A percentile compares a stretch with the other conserved stretches of the same genome.
These are phyloP conservation scores for Frieseomelitta varia DNA, from an alignment of 1,140 invertebrate species.

Conservation along the genomic window DNA sequence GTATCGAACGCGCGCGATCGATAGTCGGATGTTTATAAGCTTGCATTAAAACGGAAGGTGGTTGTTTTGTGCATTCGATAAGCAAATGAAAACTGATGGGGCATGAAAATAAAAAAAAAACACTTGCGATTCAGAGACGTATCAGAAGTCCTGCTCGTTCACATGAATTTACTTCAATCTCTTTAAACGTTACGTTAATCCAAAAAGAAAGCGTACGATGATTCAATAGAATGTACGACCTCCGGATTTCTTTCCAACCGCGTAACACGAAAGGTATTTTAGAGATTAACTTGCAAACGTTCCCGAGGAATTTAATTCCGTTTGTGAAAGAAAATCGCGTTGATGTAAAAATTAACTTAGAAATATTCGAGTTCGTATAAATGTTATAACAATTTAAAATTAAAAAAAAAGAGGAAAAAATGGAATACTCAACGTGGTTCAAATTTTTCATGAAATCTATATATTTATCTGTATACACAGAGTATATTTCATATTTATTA, in stretches of 20 bases:
- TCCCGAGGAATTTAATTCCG: not conserved
- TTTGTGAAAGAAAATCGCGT: not conserved
- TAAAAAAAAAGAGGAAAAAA: not conserved
- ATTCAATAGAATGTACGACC: not conserved
- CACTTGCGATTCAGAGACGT: not conserved
- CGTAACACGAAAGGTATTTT: not conserved
- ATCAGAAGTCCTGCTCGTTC: not conserved
- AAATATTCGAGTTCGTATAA: slow-evolving; percentile 9
- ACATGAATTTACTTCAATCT: too few species aligned
- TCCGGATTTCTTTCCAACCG: not conserved
- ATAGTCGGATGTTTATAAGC: slow-evolving; percentile 19
- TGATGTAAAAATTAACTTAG: slow-evolving; percentile 30
- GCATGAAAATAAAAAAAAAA: not conserved
- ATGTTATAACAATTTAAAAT: not conserved
- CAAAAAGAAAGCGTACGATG: not conserved
- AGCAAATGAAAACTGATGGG: not conserved
- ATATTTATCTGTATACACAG: not conserved
- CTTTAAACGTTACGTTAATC: not conserved
- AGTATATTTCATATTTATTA: too few species aligned
- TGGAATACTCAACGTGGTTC: not conserved
- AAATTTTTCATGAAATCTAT: not conserved
- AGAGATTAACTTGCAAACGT: slow-evolving; percentile 1
- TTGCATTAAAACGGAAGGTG: not conserved
- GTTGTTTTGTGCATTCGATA: not conserved
- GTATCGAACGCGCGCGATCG: not conserved